phyloP scores from a whole-genome alignment of 1,140 invertebrate genomes.

The Littorina saxatilis region DNA sequence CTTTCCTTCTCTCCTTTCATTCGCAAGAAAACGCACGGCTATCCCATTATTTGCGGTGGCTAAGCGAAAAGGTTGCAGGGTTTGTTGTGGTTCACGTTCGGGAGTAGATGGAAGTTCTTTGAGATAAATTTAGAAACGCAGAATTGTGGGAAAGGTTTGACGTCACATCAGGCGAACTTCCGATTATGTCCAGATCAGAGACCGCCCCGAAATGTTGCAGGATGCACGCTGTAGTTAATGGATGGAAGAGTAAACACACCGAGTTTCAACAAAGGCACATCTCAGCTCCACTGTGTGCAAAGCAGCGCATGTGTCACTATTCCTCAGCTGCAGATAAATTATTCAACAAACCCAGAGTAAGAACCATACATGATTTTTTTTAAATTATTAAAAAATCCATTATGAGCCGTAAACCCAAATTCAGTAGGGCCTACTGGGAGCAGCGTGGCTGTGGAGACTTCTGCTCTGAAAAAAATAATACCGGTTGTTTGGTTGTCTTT shows the following conservation, averaged over 20 bases:
- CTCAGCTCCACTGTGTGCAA: not conserved
- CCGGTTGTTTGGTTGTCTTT: no score
- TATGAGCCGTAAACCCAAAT: no score
- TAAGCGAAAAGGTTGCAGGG: not conserved
- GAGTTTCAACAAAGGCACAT: not conserved
- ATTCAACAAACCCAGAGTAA: not conserved
- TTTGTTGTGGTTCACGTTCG: conserved; percentile 7
- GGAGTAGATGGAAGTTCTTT: not conserved
- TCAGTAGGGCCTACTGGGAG: no score
- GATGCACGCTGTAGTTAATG: no score
- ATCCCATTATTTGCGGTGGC: conserved; percentile 22
- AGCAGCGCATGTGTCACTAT: not conserved
- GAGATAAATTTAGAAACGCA: conserved; percentile 15
- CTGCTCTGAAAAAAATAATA: no score
- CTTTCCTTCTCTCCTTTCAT: not conserved
- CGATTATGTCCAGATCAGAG: not conserved
- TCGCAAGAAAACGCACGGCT: not conserved
- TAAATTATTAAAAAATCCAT: not conserved
- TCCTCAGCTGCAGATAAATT: not conserved
- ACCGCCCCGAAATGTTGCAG: no score
- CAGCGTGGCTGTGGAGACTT: no score
- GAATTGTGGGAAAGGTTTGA: conserved; percentile 22
- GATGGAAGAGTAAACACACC: no score
- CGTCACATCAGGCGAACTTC: conserved; percentile 5
- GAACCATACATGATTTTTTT: not conserved